These are phyloP conservation scores for Hyles vespertilio DNA, from an alignment of 1,140 invertebrate species.

Conservation along the genomic window DNA sequence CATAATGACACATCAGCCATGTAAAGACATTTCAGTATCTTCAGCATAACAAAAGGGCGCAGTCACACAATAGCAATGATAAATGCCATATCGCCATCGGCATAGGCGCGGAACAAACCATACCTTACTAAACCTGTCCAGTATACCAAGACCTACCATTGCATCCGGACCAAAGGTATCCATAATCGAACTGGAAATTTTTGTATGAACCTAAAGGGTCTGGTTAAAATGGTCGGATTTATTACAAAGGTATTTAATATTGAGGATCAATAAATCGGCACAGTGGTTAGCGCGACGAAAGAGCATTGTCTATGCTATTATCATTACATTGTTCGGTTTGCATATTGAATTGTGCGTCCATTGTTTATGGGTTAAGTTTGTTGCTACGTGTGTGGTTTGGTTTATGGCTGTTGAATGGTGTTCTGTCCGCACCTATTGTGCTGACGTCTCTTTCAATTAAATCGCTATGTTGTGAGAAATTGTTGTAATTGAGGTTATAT, in stretches of 20 bases:
- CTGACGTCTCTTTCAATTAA: too few relatives aligned
- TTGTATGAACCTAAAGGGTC: conserved; percentile 32
- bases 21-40: conserved; percentile 33
- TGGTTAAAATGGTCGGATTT: conserved; percentile 39
- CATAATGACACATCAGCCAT: conserved; percentile 27
- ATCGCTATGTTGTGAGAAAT: conserved; percentile 3
- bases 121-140: conserved; percentile 29
- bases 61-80: conserved; percentile 56
- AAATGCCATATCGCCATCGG: conserved; percentile 56
- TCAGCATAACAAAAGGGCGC: conserved; percentile 45
- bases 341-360: conserved; percentile 71
- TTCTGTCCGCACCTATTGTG: too few relatives aligned
- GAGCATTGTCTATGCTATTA: conserved; percentile 59
- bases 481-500: conserved; percentile 6
- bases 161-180: conserved; percentile 14
- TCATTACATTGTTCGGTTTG: conserved; percentile 66
- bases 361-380: conserved; percentile 51
- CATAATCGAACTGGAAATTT: conserved; percentile 14
- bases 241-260: conserved; percentile 64
- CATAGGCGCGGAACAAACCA: conserved; percentile 39
- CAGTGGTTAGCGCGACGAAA: conserved; percentile 68
- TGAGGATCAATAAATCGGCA: conserved; percentile 67
- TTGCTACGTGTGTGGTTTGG: conserved; percentile 55
- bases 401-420: conserved; percentile 11
- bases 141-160: conserved; percentile 30